Base-by-base conservation (phyloP, 2,888 invertebrate species). In the Amiota communis region DNA sequence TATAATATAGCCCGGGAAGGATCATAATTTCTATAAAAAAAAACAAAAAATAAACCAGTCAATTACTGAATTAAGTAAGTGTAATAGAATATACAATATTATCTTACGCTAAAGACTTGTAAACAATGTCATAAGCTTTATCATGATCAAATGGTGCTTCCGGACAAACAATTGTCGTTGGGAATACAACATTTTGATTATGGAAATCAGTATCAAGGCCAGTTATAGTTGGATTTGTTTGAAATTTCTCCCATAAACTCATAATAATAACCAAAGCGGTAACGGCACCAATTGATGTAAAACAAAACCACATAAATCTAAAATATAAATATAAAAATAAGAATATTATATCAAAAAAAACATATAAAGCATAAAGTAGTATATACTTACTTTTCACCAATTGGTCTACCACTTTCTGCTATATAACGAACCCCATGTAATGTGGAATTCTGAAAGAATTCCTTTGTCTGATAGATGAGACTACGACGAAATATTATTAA, bases 181-280 rank as follows among this genome's bases (percentile, higher is more conserved):
- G 95, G 88, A 95, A 95, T 4, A 93, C 92, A 0, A 95, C 93
- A 83, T 95, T 93, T 93, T 95, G 95, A 85, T 93, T 95, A 85
- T 95, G 95, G 84, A 95, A 95, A 89, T 95, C 95, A 0, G 95
- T 95, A 86, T 95, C 95, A 81, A 95, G 91, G 61, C 94, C 94
- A 48, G 95, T 95, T 71, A 95, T 94, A 0, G 95, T 95, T 6
- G 96, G 95, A 90, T 95, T 95, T 0, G 94, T 95, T 91, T 95
- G 95, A 88, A 96, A 96, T 87, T 95, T 95, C 82, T 94, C 93
- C 95, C 95, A 95, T 48, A 95, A 90, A 82, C 94, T 94, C 64
- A 93, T 92, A 70, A 96, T 95, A 75, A 95, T 95, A 59, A 94
- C 93, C 77, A 93, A 91, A 0, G 95, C 94, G 0, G 95, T 93